Conservation (phyloP, 2,797 vertebrate genomes). For the Gambusia yucatana region DNA sequence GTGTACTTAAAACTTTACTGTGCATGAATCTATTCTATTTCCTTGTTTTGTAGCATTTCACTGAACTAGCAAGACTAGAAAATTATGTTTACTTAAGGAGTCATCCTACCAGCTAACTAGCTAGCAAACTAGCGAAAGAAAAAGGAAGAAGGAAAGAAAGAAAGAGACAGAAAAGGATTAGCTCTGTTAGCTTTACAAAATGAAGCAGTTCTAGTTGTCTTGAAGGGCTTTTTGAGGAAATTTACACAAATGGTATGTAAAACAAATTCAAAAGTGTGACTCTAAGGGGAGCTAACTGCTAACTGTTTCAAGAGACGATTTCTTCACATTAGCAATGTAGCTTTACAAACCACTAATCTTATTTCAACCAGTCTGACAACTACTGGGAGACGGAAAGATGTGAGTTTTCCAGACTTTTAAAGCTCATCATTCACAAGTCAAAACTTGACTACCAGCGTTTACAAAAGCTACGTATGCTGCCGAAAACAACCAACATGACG, state of each 20-base stretch:
- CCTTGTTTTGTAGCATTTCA: neutral
- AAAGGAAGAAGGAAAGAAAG: neutral
- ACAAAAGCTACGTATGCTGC: neutral
- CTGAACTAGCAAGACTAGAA: neutral
- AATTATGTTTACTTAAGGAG: neutral
- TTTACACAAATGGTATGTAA: neutral
- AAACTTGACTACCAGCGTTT: neutral
- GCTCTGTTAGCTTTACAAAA: constrained; percentile 8
- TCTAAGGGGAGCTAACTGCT: neutral
- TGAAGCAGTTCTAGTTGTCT: neutral
- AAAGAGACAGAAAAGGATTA: constrained; percentile 13
- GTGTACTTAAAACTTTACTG: neutral
- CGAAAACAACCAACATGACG: neutral
- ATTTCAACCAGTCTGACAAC: neutral
- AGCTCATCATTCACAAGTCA: neutral
- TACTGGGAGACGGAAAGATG: neutral
- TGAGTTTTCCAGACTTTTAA: neutral
- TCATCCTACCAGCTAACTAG: neutral
- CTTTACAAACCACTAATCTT: neutral
- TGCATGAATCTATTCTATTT: neutral
- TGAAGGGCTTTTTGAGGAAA: neutral
- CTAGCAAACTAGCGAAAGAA: neutral
- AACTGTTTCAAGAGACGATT: neutral
- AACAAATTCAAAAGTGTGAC: neutral
- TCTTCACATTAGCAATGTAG: neutral